Evolutionary conservation across 2,888 invertebrate genomes (phyloP).

Genomic region (Sphinx pinastri): DNA sequence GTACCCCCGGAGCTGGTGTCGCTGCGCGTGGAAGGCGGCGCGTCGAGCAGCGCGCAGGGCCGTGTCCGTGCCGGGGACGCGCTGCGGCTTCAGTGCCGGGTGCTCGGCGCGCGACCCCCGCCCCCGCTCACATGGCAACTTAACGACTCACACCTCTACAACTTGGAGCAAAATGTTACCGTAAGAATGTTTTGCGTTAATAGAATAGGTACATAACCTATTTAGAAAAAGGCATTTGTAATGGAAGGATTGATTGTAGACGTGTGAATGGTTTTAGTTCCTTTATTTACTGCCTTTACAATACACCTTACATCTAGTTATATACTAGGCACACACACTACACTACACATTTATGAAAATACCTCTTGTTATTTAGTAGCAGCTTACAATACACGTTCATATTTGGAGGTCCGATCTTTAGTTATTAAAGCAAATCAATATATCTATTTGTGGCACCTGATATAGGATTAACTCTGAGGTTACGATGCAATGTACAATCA

Average conservation of each 20-base stretch:
- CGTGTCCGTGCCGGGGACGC: conserved; percentile 59
- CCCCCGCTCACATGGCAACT: conserved; percentile 66
- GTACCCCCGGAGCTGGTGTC: conserved; percentile 72
- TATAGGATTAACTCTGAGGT: no score
- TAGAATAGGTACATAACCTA: no score
- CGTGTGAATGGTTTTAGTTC: no score
- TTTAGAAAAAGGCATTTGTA: neutral
- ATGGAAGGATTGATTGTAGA: no score
- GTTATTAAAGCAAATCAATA: no score
- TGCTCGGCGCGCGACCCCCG: conserved; percentile 70
- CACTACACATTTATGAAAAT: neutral
- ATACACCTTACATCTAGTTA: no score
- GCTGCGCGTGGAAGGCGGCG: conserved; percentile 51
- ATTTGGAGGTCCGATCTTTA: no score
- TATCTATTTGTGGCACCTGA: no score
- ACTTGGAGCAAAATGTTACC: conserved; percentile 65
- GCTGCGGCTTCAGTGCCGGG: conserved; percentile 67
- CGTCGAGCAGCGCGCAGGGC: conserved; percentile 41
- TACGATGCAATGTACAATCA: no score
- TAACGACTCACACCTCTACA: conserved; percentile 55
- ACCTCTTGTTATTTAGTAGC: neutral
- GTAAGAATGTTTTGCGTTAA: conserved; percentile 44
- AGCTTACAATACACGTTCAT: neutral
- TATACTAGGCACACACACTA: no score
- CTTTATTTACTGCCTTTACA: no score